These are phyloP conservation scores for Chionis minor DNA, from an alignment of 2,113 vertebrate species.

Conservation along the genomic window DNA sequence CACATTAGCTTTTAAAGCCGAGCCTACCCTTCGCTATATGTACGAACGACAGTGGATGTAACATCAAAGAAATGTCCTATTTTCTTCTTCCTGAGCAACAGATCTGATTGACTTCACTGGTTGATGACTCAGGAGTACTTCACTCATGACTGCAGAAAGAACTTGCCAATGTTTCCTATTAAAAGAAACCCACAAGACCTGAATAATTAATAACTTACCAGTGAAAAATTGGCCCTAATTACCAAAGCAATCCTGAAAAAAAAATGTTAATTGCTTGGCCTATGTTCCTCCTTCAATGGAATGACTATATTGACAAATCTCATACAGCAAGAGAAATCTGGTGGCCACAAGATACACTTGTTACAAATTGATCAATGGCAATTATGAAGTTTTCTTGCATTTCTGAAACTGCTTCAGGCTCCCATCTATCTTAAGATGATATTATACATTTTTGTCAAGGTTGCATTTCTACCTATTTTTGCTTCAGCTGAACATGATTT, in stretches of 20 bases:
- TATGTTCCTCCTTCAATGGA: slow-evolving; percentile 37
- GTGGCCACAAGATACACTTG: slow-evolving; percentile 13
- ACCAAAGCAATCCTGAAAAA: slow-evolving; percentile 3
- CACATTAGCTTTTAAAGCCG: neutral
- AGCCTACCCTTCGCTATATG: neutral
- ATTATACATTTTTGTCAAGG: neutral
- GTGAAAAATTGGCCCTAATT: slow-evolving; percentile 58
- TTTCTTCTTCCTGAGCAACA: neutral
- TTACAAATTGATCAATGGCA: slow-evolving; percentile 51
- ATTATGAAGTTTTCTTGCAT: slow-evolving; percentile 47
- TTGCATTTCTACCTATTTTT: neutral
- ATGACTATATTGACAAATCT: slow-evolving; percentile 54
- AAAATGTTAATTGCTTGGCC: slow-evolving; percentile 58
- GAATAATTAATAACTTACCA: slow-evolving; percentile 62
- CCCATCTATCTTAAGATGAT: neutral
- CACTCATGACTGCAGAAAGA: neutral
- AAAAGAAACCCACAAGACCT: slow-evolving; percentile 10
- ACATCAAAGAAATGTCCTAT: neutral
- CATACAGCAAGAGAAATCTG: slow-evolving; percentile 15
- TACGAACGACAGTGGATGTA: neutral
- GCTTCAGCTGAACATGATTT: neutral
- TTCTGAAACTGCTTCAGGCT: slow-evolving; percentile 37
- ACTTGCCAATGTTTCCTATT: neutral
- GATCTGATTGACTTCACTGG: neutral
- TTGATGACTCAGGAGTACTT: slow-evolving; percentile 11